These are phyloP conservation scores for Meiosimyza decipiens DNA, from an alignment of 2,888 invertebrate species.

Conservation along the genomic window DNA sequence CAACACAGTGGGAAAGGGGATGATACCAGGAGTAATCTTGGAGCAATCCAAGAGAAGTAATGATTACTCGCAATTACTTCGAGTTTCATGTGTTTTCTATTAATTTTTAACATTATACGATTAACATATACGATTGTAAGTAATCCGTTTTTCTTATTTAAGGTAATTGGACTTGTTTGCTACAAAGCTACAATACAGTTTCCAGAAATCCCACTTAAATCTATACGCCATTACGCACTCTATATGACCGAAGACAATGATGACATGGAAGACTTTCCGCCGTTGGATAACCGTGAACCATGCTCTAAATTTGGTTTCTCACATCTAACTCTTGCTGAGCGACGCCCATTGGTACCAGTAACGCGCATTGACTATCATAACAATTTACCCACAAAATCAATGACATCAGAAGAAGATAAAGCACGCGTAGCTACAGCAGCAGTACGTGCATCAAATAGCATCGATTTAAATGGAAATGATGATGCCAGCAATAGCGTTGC, in stretches of 20 bases:
- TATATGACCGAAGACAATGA: slow-evolving; percentile 97
- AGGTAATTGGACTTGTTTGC: slow-evolving; percentile 89
- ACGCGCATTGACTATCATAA: slow-evolving; percentile 59
- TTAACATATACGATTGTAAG: not conserved
- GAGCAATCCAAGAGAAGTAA: no score
- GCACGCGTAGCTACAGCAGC: slow-evolving; percentile 58
- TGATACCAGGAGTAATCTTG: no score
- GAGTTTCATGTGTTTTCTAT: no score
- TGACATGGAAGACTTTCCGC: slow-evolving; percentile 87
- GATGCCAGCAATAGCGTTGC: slow-evolving; percentile 64
- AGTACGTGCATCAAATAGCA: slow-evolving; percentile 51
- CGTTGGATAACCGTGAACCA: slow-evolving; percentile 86
- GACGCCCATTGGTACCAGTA: slow-evolving; percentile 63
- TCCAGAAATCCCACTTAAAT: slow-evolving; percentile 73
- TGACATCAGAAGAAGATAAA: slow-evolving; percentile 68
- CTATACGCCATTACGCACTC: slow-evolving; percentile 81
- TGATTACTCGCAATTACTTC: no score
- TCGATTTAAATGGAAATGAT: slow-evolving; percentile 51
- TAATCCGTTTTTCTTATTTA: not conserved
- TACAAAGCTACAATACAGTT: slow-evolving; percentile 80
- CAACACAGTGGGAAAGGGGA: no score
- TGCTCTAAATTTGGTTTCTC: slow-evolving; percentile 94
- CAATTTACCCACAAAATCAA: slow-evolving; percentile 57
- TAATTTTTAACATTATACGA: no score
- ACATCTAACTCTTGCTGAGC: slow-evolving; percentile 87